Percentiles rank a stretch among this genome's conserved stretches.
These are phyloP conservation scores for Petroica traversi DNA, from an alignment of 2,113 vertebrate genomes.

Conservation along the genomic window DNA sequence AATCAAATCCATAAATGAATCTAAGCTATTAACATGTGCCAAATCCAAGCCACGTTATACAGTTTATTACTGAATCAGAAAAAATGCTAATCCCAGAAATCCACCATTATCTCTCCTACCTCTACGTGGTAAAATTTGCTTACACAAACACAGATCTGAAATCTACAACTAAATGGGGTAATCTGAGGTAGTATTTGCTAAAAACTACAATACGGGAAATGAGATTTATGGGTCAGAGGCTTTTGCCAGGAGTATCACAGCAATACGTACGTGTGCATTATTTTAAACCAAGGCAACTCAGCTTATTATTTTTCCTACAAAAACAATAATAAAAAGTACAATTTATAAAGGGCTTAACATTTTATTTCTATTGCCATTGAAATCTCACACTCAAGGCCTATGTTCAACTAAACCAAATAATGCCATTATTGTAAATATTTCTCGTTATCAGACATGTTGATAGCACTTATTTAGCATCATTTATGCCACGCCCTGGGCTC, in stretches of 20 bases:
- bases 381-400: not conserved
- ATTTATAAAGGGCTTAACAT: not conserved
- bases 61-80: not conserved
- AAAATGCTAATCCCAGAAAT: not conserved
- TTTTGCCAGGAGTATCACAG: not conserved
- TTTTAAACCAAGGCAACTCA: not conserved
- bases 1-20: not conserved
- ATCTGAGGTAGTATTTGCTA: not conserved
- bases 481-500: not conserved
- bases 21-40: not conserved
- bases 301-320: not conserved
- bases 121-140: rapidly evolving
- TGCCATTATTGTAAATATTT: not conserved
- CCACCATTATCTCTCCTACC: not conserved
- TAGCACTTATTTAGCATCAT: not conserved
- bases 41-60: not conserved
- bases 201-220: not conserved
- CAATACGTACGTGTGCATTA: rapidly evolving
- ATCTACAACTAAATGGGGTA: rapidly evolving
- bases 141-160: not conserved
- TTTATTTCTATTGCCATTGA: not conserved
- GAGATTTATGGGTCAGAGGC: not conserved
- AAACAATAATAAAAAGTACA: not conserved
- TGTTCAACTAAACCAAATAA: not conserved
- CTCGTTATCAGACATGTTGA: not conserved